Evolutionary conservation across 2,113 vertebrate genomes (phyloP).

Genomic region (Epinephelus moara): DNA sequence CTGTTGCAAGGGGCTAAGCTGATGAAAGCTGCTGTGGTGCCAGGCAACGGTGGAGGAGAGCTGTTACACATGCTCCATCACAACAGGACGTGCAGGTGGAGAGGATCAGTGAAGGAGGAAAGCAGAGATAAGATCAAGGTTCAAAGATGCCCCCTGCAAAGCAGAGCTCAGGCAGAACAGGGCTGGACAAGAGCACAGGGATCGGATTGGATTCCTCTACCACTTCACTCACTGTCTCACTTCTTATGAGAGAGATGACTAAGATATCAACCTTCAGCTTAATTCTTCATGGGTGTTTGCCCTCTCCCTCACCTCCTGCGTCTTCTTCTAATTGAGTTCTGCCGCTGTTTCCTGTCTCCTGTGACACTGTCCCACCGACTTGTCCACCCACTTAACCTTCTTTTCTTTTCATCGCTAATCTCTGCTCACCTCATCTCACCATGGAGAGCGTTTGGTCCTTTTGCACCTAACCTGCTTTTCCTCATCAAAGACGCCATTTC

Average conservation of each 20-base stretch:
- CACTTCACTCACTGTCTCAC: constrained; percentile 1
- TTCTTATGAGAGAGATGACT: neutral
- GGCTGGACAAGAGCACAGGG: constrained; percentile 18
- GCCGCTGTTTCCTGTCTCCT: neutral
- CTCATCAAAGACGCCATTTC: constrained; percentile 47
- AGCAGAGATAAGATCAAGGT: constrained; percentile 57
- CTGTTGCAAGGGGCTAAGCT: constrained; percentile 37
- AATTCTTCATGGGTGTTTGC: constrained; percentile 13
- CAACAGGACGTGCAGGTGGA: constrained; percentile 61
- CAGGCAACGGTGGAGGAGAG: constrained; percentile 39
- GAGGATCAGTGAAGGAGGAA: constrained; percentile 55
- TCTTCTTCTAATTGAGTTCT: constrained; percentile 36
- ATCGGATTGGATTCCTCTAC: constrained; percentile 36
- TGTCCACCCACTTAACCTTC: constrained; percentile 41
- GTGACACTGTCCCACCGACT: constrained; percentile 35
- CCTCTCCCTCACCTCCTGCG: constrained; percentile 11
- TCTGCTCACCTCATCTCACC: constrained; percentile 10
- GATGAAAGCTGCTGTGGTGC: constrained; percentile 58
- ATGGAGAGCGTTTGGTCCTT: constrained; percentile 3
- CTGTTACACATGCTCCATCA: constrained; percentile 57
- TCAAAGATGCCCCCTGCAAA: constrained; percentile 59
- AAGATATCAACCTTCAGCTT: constrained; percentile 2
- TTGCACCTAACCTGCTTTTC: constrained; percentile 35
- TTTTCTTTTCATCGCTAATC: constrained; percentile 45
- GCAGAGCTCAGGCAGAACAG: constrained; percentile 45